Percentiles rank a stretch among this genome's conserved stretches.
Conservation (phyloP, 2,113 vertebrate genomes). For the Lophura nycthemera region DNA sequence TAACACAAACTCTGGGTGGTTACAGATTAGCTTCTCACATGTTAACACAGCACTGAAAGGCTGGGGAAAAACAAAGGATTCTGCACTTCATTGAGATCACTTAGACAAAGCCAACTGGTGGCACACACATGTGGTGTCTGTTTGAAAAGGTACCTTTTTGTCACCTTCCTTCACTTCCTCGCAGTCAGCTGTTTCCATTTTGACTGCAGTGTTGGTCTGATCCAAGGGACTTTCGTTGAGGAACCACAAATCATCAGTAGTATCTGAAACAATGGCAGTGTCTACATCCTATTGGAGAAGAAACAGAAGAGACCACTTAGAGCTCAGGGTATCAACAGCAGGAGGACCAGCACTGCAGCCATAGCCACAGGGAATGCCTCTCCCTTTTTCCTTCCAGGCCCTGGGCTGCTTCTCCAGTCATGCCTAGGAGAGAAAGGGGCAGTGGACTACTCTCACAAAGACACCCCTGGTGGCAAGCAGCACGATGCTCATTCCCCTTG, state of each 20-base stretch:
- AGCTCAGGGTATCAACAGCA: not conserved
- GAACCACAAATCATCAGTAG: slow-evolving; percentile 95
- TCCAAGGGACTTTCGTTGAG: slow-evolving; percentile 89
- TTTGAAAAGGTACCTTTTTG: slow-evolving; percentile 69
- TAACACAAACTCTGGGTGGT: not conserved
- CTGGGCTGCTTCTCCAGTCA: not conserved
- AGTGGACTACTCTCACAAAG: not conserved
- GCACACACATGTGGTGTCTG: not conserved
- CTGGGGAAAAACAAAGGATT: not conserved
- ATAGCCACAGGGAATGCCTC: rapidly evolving
- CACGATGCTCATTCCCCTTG: not conserved
- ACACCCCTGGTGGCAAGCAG: not conserved
- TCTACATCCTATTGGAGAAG: slow-evolving; percentile 86
- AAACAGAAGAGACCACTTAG: not conserved
- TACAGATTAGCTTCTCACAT: not conserved
- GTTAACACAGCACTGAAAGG: not conserved
- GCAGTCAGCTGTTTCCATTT: slow-evolving; percentile 80
- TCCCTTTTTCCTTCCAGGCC: not conserved
- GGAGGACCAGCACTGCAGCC: not conserved
- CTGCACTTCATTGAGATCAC: not conserved
- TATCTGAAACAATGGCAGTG: slow-evolving; percentile 94
- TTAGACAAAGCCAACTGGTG: not conserved
- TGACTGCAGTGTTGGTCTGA: slow-evolving; percentile 85
- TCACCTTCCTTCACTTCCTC: slow-evolving; percentile 76
- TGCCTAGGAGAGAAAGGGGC: not conserved